These are phyloP conservation scores for Pogonus chalceus DNA, from an alignment of 1,140 invertebrate species.

Conservation along the genomic window DNA sequence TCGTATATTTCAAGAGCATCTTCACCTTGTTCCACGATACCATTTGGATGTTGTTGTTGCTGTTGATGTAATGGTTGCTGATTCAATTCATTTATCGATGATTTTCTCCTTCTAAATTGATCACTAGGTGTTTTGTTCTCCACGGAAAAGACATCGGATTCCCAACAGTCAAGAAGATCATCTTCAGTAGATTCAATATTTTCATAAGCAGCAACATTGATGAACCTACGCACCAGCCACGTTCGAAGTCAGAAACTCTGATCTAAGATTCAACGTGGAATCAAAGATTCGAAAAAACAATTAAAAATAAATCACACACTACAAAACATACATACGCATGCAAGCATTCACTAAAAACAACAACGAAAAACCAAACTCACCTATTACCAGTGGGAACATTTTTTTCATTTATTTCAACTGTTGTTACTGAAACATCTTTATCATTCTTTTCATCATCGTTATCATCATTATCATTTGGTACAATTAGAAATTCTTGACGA, in stretches of 20 bases:
- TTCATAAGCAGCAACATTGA: too few relatives aligned
- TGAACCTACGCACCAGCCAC: slow-evolving; percentile 16
- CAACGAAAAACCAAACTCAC: slow-evolving; percentile 8
- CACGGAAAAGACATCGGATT: slow-evolving; percentile 7
- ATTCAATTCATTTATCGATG: neutral
- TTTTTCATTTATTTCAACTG: neutral
- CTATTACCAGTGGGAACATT: slow-evolving; percentile 14
- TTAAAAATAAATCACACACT: too few relatives aligned
- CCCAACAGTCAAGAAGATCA: slow-evolving; percentile 26
- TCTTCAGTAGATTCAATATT: too few relatives aligned
- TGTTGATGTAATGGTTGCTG: neutral
- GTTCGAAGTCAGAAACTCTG: too few relatives aligned
- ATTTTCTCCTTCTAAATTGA: neutral
- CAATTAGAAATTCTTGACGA: slow-evolving; percentile 21
- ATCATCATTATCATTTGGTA: slow-evolving; percentile 9
- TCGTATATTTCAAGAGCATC: slow-evolving; percentile 28
- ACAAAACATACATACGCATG: slow-evolving; percentile 15
- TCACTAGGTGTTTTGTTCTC: neutral
- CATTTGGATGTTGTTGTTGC: neutral
- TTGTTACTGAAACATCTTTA: neutral
- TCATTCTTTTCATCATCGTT: slow-evolving; percentile 7
- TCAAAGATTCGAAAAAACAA: too few relatives aligned
- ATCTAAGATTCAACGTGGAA: too few relatives aligned
- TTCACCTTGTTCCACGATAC: slow-evolving; percentile 15
- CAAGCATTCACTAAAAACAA: neutral